phyloP scores from a whole-genome alignment of 2,113 vertebrate genomes.

The Perca fluviatilis region DNA sequence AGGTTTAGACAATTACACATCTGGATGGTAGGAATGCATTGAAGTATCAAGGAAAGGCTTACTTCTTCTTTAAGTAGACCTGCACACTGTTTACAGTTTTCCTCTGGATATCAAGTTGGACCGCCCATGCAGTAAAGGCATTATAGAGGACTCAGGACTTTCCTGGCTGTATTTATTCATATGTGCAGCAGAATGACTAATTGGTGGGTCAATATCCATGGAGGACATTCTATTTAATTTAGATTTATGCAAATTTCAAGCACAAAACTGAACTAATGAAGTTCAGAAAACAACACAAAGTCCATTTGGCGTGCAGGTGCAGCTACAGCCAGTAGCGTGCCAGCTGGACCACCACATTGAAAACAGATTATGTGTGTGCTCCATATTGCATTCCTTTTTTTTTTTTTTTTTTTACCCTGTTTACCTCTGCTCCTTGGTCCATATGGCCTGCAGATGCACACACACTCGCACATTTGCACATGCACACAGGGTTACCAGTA shows the following conservation, averaged over 20 bases:
- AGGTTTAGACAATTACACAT: not conserved
- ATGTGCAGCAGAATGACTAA: not conserved
- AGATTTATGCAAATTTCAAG: not conserved
- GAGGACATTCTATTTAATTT: not conserved
- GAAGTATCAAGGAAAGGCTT: not conserved
- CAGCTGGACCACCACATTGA: conserved; percentile 9
- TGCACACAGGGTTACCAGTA: not conserved
- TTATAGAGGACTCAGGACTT: not conserved
- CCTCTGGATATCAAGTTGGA: not conserved
- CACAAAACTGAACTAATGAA: not conserved
- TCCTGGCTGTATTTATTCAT: not conserved
- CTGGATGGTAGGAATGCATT: not conserved
- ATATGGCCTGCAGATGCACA: conserved; percentile 34
- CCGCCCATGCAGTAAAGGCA: not conserved
- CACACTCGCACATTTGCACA: not conserved
- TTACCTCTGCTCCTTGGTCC: not conserved
- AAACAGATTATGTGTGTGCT: not conserved
- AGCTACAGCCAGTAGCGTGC: not conserved
- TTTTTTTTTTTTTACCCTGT: not conserved
- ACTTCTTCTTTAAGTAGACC: not conserved
- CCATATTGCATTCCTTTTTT: not conserved
- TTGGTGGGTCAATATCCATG: not conserved
- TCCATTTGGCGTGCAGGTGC: conserved; percentile 7
- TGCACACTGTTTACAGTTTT: not conserved
- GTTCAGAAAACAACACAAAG: not conserved